Base-by-base conservation (phyloP, 2,888 invertebrate genomes). In the Drosophila putrida region DNA sequence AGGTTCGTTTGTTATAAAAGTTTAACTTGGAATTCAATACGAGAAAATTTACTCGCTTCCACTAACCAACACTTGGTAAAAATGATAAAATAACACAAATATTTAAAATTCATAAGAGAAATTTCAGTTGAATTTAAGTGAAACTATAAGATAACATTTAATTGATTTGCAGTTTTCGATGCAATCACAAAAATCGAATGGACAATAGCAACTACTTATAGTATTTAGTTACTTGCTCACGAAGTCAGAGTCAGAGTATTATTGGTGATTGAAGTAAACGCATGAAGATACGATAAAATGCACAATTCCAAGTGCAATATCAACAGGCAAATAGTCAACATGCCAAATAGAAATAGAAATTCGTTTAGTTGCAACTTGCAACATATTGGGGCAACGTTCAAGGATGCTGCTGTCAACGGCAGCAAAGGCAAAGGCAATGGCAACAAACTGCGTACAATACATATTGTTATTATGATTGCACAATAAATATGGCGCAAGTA, bases 341-440 rank as follows among this genome's bases (percentile, higher is more conserved):
- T 51, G 74, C 70, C 87, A 76, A 82, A 85, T 82, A 68, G 83
- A 80, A 82, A 82, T 84, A 78, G 70, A 71, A 88, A 88, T 83
- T 76, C 88, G 88, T 86, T 88, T 88, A 71, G 70, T 53, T 80
- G 80, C 77, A 70, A 63, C 79, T 47, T 61, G 61, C 66, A 53
- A 78, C 63, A 63, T 46, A 60, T 58, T 67, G 76, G 71, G 50
- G 71, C 75, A 78, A 64, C 71, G 59, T 46, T 86, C 55, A 70
- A 77, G 83, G 69, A 78, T 75, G 79, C 63, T 75, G 79, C 63
- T 79, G 87, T 81, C 82, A 83, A 46, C 46, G 28, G 33, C 53
- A 83, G 49, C 46, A 49, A 46, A 61, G 11, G 53, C 58, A 47
- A 50, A 47, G 33, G 28, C 53, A 4, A 33, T 53, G 39, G 46